These are phyloP conservation scores for Poecilia latipinna DNA, from an alignment of 2,113 vertebrate genomes.

Conservation along the genomic window DNA sequence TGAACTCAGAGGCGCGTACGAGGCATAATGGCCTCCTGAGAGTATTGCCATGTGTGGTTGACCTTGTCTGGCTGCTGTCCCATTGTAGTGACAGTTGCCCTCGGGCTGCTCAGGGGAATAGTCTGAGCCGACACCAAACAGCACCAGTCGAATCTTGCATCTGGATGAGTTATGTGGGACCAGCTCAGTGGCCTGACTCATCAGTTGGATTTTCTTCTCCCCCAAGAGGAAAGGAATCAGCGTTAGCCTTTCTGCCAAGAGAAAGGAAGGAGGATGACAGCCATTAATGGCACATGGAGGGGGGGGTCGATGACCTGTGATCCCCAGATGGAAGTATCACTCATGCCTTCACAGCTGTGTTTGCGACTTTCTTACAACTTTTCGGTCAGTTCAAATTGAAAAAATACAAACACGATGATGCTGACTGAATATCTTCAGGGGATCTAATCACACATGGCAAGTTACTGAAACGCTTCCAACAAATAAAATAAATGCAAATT, in stretches of 20 bases:
- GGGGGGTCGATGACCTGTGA: slow-evolving; percentile 65
- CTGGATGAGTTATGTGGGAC: slow-evolving; percentile 60
- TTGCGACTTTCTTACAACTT: slow-evolving; percentile 42
- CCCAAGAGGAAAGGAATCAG: slow-evolving; percentile 23
- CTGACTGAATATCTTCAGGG: slow-evolving; percentile 6
- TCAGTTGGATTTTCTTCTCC: slow-evolving; percentile 33
- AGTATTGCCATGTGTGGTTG: slow-evolving; percentile 76
- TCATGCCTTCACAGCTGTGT: slow-evolving; percentile 67
- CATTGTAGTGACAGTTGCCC: slow-evolving; percentile 70
- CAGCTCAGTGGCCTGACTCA: slow-evolving; percentile 41
- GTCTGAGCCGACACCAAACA: slow-evolving; percentile 37
- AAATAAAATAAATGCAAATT: too few species aligned
- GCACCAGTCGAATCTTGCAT: slow-evolving; percentile 36
- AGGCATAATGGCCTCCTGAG: slow-evolving; percentile 64
- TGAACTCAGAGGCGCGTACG: slow-evolving; percentile 49
- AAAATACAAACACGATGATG: slow-evolving; percentile 34
- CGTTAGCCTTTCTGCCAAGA: slow-evolving; percentile 34
- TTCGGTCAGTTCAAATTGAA: slow-evolving; percentile 31
- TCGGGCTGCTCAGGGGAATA: slow-evolving; percentile 45
- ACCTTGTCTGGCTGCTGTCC: slow-evolving; percentile 64
- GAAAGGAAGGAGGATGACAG: slow-evolving; percentile 40
- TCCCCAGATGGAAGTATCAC: slow-evolving; percentile 58
- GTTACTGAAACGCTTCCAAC: too few species aligned
- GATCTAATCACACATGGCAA: background rate
- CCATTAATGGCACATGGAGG: slow-evolving; percentile 45